phyloP scores from a whole-genome alignment of 2,113 vertebrate species.

The Anolis carolinensis region DNA sequence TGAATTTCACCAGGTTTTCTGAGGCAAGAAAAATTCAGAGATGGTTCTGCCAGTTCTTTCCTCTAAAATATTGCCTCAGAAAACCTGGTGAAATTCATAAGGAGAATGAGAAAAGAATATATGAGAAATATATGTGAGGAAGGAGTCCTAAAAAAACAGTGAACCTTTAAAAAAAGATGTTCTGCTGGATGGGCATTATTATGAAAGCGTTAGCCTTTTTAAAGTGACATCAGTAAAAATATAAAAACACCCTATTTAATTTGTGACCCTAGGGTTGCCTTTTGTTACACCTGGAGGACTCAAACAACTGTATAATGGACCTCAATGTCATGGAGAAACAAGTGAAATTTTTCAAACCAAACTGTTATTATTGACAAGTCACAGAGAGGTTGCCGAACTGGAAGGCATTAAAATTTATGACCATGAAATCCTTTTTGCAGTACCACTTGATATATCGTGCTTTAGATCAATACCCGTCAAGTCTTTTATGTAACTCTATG shows the following conservation, averaged over 20 bases:
- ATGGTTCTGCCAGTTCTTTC: no score
- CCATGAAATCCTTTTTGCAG: slow-evolving; percentile 81
- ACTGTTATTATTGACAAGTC: slow-evolving; percentile 77
- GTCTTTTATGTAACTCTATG: slow-evolving; percentile 75
- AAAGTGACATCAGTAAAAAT: slow-evolving; percentile 9
- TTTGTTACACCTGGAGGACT: slow-evolving; percentile 42
- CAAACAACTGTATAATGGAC: slow-evolving; percentile 53
- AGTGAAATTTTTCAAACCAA: slow-evolving; percentile 75
- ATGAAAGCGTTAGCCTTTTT: neutral
- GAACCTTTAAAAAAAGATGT: neutral
- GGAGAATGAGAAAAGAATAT: slow-evolving; percentile 30
- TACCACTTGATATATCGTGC: slow-evolving; percentile 74
- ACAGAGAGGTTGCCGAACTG: slow-evolving; percentile 76
- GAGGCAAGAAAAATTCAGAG: no score
- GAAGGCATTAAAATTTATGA: slow-evolving; percentile 81
- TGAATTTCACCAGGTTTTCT: no score
- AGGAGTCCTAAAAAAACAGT: neutral
- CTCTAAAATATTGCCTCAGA: no score
- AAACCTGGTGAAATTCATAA: no score
- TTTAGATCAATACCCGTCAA: slow-evolving; percentile 80
- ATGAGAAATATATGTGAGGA: slow-evolving; percentile 45
- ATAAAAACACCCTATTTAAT: slow-evolving; percentile 39
- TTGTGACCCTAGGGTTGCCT: slow-evolving; percentile 22
- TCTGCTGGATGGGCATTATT: slow-evolving; percentile 29
- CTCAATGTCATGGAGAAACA: slow-evolving; percentile 56